Percentiles rank a stretch among this genome's conserved stretches.
phyloP scores from a whole-genome alignment of 2,113 vertebrate species.

The Rattus norvegicus region DNA sequence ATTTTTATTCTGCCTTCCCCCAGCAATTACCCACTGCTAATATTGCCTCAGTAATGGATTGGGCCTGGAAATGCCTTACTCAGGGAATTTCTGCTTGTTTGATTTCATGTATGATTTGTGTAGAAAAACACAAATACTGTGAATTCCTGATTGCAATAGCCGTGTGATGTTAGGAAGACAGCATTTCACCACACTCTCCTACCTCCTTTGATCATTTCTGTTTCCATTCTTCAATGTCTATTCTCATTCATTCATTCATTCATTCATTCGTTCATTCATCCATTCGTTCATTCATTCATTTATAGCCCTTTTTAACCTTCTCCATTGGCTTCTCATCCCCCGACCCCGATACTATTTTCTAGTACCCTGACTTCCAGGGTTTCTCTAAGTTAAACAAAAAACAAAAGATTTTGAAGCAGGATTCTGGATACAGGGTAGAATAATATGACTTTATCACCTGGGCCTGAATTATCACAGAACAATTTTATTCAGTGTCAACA shows the following conservation, averaged over 20 bases:
- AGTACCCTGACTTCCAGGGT: not conserved
- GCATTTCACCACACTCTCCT: too few species aligned
- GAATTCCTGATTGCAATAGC: not conserved
- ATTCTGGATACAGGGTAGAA: not conserved
- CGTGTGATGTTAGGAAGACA: not conserved
- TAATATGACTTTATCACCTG: not conserved
- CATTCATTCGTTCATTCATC: not conserved
- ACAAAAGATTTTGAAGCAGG: not conserved
- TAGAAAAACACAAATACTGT: not conserved
- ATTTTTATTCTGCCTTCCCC: too few species aligned
- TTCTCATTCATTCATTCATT: too few species aligned
- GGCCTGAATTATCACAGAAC: not conserved
- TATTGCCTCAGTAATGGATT: not conserved
- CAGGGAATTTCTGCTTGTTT: not conserved
- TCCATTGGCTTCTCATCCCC: not conserved
- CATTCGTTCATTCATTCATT: not conserved
- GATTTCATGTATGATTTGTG: not conserved
- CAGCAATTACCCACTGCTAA: not conserved
- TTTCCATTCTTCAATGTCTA: not conserved
- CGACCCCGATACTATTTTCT: not conserved
- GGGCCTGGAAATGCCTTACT: fast-evolving
- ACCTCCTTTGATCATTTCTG: not conserved
- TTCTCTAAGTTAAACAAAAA: not conserved
- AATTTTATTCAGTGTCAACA: not conserved
- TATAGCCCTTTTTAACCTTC: too few species aligned